Conservation (phyloP, 2,888 invertebrate genomes). For the Liodrosophila aerea region DNA sequence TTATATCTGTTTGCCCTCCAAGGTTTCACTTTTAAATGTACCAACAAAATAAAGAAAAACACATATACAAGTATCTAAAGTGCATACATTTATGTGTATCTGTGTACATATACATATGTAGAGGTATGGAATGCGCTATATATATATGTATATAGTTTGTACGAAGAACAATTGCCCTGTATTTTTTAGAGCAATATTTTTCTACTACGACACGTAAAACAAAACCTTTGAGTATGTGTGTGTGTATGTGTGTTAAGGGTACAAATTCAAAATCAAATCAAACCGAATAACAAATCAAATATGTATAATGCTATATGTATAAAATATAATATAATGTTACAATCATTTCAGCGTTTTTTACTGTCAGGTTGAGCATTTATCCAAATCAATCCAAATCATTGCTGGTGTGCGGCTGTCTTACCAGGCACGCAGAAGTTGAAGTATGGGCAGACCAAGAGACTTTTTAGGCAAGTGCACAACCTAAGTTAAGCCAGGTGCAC, state of each 20-base stretch:
- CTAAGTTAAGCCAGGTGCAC: too few species aligned
- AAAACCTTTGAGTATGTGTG: not conserved
- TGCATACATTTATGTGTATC: conserved; percentile 10
- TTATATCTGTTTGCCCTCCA: conserved; percentile 70
- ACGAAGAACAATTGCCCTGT: conserved; percentile 57
- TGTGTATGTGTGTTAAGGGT: too few species aligned
- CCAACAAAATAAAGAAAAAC: conserved; percentile 18
- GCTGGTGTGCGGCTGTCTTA: too few species aligned
- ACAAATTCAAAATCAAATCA: conserved; percentile 7
- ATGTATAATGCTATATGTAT: conserved; percentile 1
- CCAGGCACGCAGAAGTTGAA: too few species aligned
- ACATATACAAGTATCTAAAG: conserved; percentile 25
- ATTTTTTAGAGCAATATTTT: conserved; percentile 73
- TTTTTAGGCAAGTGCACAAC: too few species aligned
- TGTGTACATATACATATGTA: conserved; percentile 9
- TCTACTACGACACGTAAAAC: conserved; percentile 42
- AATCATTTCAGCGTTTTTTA: too few species aligned
- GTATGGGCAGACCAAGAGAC: too few species aligned
- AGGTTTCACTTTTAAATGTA: conserved; percentile 67
- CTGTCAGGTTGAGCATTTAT: too few species aligned
- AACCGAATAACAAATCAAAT: too few species aligned
- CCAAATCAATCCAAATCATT: too few species aligned
- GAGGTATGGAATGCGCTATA: too few species aligned
- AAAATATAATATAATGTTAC: too few species aligned
- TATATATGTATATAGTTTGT: conserved; percentile 13